Conservation (phyloP, 92 coral and sea anemone genomes). For the Parazoanthus swiftii region DNA sequence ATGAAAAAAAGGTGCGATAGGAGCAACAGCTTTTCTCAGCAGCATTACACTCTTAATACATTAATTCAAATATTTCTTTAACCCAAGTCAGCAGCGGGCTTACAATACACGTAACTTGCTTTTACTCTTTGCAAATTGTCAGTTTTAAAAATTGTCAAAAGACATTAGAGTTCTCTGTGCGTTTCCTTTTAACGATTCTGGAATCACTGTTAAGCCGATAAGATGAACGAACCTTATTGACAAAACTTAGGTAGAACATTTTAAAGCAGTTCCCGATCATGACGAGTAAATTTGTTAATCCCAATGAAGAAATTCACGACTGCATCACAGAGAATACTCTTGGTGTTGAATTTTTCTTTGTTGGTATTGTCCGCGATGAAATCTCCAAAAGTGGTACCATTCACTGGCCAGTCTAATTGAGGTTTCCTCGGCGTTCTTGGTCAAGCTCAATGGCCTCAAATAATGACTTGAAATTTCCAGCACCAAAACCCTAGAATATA, state of each 20-base stretch:
- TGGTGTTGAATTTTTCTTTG: neutral
- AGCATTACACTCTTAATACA: no score
- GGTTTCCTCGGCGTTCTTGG: conserved; percentile 71
- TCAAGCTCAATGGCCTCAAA: conserved; percentile 76
- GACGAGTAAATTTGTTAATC: neutral
- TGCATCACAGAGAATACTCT: neutral
- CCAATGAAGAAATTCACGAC: neutral
- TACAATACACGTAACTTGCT: no score
- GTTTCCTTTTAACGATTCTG: no score
- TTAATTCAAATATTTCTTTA: no score
- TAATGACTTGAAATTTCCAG: conserved; percentile 82
- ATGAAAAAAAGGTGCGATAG: no score
- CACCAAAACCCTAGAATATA: conserved; percentile 72
- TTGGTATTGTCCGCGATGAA: neutral
- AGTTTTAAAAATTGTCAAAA: no score
- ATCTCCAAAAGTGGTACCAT: neutral
- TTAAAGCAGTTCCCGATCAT: no score
- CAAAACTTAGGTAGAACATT: neutral
- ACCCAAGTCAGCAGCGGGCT: no score
- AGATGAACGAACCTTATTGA: neutral
- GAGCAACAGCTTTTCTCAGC: no score
- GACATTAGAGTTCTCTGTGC: no score
- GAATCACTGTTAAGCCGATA: neutral
- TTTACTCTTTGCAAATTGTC: no score
- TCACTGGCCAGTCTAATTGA: neutral